phyloP scores from a whole-genome alignment of 2,113 vertebrate genomes.

The Pandion haliaetus region DNA sequence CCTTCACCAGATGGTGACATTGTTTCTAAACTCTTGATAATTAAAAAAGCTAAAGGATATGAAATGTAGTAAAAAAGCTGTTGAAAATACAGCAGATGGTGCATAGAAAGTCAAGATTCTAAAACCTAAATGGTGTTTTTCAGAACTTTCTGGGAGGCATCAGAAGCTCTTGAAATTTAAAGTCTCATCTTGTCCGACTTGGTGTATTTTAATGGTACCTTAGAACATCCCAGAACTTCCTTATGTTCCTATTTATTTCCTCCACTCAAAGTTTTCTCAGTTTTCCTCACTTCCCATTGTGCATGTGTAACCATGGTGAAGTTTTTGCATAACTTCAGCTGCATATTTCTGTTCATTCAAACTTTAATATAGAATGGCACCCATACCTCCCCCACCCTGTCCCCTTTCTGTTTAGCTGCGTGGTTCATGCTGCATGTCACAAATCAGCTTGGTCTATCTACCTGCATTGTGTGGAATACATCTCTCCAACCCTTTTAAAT shows the following conservation, averaged over 20 bases:
- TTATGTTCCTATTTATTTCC: background rate
- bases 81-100: background rate
- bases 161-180: background rate
- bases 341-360: background rate
- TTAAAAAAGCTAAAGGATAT: background rate
- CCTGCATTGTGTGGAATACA: background rate
- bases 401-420: background rate
- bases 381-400: background rate
- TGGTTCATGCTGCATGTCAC: background rate
- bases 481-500: background rate
- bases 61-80: background rate
- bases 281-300: background rate
- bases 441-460: background rate
- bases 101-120: background rate
- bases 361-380: background rate
- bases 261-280: background rate
- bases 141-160: background rate
- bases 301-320: background rate
- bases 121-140: background rate
- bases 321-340: background rate
- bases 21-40: background rate
- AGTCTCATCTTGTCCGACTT: background rate
- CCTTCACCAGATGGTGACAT: background rate
- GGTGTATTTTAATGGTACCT: background rate
- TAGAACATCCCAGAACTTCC: background rate